A percentile compares a stretch with the other conserved stretches of the same genome.
Evolutionary conservation across 2,113 vertebrate species (phyloP).

Genomic region (Aleadryas rufinucha): DNA sequence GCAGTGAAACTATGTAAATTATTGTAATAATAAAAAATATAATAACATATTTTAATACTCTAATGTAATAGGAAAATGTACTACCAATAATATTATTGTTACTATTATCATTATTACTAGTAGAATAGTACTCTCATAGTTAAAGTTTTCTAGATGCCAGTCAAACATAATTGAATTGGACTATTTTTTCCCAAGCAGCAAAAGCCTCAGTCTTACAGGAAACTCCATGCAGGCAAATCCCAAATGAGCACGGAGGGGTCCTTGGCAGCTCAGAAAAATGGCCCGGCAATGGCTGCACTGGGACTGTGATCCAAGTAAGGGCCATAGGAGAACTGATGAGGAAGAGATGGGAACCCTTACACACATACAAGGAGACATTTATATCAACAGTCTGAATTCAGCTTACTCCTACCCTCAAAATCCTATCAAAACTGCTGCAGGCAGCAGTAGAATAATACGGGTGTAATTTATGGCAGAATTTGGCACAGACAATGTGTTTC

Average conservation of each 20-base stretch:
- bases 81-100: neutral
- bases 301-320: neutral
- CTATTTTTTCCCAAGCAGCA: neutral
- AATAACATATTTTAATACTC: neutral
- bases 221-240: neutral
- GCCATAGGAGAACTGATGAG: neutral
- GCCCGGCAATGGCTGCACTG: neutral
- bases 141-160: neutral
- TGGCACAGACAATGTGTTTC: neutral
- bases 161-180: neutral
- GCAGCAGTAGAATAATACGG: neutral
- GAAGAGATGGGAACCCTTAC: neutral
- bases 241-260: neutral
- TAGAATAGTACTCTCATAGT: neutral
- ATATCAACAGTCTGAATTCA: neutral
- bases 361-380: neutral
- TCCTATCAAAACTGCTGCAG: neutral
- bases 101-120: neutral
- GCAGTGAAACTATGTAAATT: neutral
- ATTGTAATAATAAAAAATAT: conserved; percentile 10
- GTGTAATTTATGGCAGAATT: neutral
- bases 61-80: neutral
- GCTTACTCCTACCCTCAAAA: neutral
- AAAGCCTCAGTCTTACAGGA: neutral
- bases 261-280: neutral